Percentiles rank a stretch among this genome's conserved stretches.
Conservation (phyloP, 2,888 invertebrate genomes). For the Podabrus alpinus region DNA sequence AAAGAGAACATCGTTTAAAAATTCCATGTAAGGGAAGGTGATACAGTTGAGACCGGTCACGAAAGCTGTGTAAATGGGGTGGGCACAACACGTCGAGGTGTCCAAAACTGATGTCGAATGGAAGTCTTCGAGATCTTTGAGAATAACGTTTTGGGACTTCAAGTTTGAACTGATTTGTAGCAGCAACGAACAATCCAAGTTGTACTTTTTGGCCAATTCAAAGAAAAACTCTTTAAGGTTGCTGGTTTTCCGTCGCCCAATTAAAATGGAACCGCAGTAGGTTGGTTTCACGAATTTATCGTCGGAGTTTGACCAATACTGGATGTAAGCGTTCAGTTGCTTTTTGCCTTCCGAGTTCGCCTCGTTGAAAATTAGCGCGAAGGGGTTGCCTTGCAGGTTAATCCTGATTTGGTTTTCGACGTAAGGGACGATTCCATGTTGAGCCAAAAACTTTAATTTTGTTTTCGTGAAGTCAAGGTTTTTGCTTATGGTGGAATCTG, state of each 20-base stretch:
- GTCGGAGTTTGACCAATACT: constrained; percentile 15
- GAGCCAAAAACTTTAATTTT: constrained; percentile 11
- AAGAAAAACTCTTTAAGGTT: constrained; percentile 11
- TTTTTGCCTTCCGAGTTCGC: background rate
- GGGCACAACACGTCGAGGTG: background rate
- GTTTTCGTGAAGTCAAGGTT: constrained; percentile 8
- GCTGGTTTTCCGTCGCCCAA: background rate
- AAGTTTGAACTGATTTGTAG: constrained; percentile 11
- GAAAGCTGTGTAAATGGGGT: background rate
- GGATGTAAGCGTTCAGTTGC: constrained; percentile 14
- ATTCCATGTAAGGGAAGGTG: constrained; percentile 16
- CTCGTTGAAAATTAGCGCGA: constrained; percentile 14
- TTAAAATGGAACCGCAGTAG: constrained; percentile 15
- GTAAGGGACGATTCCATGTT: constrained; percentile 17
- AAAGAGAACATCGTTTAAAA: constrained; percentile 14
- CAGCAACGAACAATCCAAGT: constrained; percentile 16
- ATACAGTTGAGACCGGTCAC: background rate
- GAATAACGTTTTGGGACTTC: constrained; percentile 12
- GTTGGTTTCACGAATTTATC: constrained; percentile 10
- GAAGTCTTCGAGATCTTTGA: constrained; percentile 13
- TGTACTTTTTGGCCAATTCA: constrained; percentile 11
- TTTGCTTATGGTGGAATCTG: constrained; percentile 14
- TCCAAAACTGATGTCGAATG: constrained; percentile 18
- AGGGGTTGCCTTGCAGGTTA: constrained; percentile 6
- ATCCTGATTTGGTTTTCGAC: constrained; percentile 13